These are phyloP conservation scores for Ibycter americanus DNA, from an alignment of 2,797 vertebrate species.

Conservation along the genomic window DNA sequence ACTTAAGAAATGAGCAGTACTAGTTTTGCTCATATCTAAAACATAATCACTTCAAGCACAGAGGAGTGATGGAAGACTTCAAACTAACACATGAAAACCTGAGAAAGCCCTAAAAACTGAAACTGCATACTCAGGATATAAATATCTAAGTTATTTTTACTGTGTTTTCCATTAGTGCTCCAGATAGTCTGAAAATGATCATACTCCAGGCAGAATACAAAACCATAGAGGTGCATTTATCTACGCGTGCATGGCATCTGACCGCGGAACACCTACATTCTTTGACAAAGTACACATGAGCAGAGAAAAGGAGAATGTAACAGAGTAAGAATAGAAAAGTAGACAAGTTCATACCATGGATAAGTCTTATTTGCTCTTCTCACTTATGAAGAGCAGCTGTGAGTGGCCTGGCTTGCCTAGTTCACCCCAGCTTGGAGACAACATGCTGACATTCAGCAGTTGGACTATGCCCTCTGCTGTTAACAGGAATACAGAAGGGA, in stretches of 20 bases:
- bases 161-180: background rate
- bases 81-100: background rate
- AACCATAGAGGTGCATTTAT: background rate
- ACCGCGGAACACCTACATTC: background rate
- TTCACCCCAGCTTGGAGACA: background rate
- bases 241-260: fast-evolving
- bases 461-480: constrained; percentile 67
- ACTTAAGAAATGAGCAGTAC: background rate
- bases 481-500: constrained; percentile 36
- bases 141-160: constrained; percentile 23
- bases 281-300: background rate
- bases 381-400: background rate
- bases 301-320: background rate
- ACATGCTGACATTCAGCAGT: background rate
- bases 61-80: background rate
- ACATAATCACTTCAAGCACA: background rate
- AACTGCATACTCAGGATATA: background rate
- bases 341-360: background rate
- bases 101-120: constrained; percentile 29
- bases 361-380: background rate
- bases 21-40: background rate
- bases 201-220: background rate
- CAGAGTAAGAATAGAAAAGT: background rate
- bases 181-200: background rate
- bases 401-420: background rate